Conservation (phyloP, 1,140 invertebrate species). For the Drosophila sp. region DNA sequence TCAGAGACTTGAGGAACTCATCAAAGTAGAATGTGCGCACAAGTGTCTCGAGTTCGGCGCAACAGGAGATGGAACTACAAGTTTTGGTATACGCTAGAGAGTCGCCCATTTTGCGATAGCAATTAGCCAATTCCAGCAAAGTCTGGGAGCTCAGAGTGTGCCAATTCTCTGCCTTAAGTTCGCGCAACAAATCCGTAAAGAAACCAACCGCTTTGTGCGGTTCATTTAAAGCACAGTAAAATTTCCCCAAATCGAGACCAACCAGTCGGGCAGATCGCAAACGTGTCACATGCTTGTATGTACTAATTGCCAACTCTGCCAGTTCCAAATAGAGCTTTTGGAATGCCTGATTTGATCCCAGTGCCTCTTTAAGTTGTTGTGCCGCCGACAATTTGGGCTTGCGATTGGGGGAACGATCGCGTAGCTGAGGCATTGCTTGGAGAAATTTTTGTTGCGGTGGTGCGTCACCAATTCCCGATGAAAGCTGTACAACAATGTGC, state of each 20-base stretch:
- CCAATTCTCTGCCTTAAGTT: slow-evolving; percentile 95
- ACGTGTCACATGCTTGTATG: slow-evolving; percentile 97
- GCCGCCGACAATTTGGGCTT: slow-evolving; percentile 87
- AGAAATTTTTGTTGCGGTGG: slow-evolving; percentile 73
- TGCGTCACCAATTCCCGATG: slow-evolving; percentile 94
- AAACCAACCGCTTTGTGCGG: slow-evolving; percentile 95
- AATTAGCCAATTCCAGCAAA: slow-evolving; percentile 92
- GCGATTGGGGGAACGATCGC: slow-evolving; percentile 78
- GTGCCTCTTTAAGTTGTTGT: slow-evolving; percentile 94
- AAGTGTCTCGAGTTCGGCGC: slow-evolving; percentile 89
- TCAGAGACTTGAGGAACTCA: slow-evolving; percentile 89
- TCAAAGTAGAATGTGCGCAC: slow-evolving; percentile 91
- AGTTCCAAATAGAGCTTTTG: slow-evolving; percentile 96
- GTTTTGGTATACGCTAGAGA: slow-evolving; percentile 89
- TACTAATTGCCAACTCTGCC: slow-evolving; percentile 97
- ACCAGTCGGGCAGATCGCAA: slow-evolving; percentile 93
- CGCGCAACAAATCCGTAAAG: slow-evolving; percentile 93
- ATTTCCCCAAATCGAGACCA: slow-evolving; percentile 94
- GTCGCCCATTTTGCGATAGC: slow-evolving; percentile 92
- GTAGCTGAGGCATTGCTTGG: slow-evolving; percentile 70
- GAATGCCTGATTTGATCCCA: slow-evolving; percentile 95
- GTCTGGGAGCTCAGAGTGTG: slow-evolving; percentile 91
- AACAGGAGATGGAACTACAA: slow-evolving; percentile 91
- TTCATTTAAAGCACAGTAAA: slow-evolving; percentile 94
- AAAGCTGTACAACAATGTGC: slow-evolving; percentile 94